Base-by-base conservation (phyloP, 2,888 invertebrate genomes). In the Ophion ellenae region DNA sequence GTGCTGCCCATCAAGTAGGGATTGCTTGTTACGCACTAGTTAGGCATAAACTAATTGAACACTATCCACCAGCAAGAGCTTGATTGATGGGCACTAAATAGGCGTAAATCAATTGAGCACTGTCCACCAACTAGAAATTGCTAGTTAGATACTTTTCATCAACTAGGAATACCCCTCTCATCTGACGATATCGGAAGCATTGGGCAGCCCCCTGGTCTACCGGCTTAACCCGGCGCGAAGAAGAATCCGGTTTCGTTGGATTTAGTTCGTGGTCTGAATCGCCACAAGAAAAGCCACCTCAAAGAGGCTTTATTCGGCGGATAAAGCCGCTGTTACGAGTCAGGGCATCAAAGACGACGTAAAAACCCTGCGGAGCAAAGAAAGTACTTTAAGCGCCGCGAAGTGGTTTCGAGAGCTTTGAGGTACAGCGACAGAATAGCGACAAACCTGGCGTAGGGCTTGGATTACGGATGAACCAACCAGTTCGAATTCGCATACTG, bases 211-310 rank as follows among this genome's bases (percentile, higher is more conserved):
- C 17, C 53, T 53, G 17, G 53, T 11, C 14, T 53, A 5, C 53
- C 53, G 17, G 53, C 53, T 53, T 53, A 17, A 53, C 53, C 17
- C 17, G 17, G 53, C 11, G 17, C 17, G 53, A 5, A 17, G 11
- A 53, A 53, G 53, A 53, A 53, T 5, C 17, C 14, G 53, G 14
- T 53, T 53, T 53, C 53, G 53, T 53, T 47, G 47, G 14, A 14
- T 47, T 53, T 53, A 53, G 17, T 53, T 53, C 53, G 53, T 53
- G 53, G 17, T 53, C 53, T 53, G 53, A 53, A 53, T 53, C 17
- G 53, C 53, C 53, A 53, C 53, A 53, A 53, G 53, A 53, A 53
- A 53, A 53, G 53, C 53, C 53, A 53, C 53, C 53, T 53, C 53
- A 53, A 53, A 53, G 53, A 53, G 53, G 53, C 53, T 53, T 53